Percentiles rank a stretch among this genome's conserved stretches.
Conservation (phyloP, 2,888 invertebrate species). For the Eupithecia subumbrata region DNA sequence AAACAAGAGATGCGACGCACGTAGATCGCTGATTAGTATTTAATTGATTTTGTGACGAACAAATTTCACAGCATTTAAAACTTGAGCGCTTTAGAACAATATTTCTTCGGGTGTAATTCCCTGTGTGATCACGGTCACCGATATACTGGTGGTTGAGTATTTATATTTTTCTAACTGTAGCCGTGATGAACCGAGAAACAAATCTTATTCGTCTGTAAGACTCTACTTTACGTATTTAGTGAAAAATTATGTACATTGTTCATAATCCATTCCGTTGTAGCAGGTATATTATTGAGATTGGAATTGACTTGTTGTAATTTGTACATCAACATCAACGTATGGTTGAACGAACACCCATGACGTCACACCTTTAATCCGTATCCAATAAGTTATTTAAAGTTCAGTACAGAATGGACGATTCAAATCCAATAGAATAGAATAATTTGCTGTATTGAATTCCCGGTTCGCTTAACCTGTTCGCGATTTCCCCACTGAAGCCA, state of each 20-base stretch:
- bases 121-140: neutral
- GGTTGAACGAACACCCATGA: constrained; percentile 56
- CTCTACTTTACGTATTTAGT: neutral
- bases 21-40: neutral
- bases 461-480: constrained; percentile 39
- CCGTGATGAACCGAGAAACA: neutral
- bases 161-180: neutral
- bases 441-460: constrained; percentile 48
- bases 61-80: neutral
- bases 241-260: neutral
- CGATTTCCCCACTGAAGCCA: constrained; percentile 26
- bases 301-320: constrained; percentile 52
- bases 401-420: constrained; percentile 52
- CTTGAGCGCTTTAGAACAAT: neutral
- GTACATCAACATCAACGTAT: constrained; percentile 53
- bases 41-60: neutral
- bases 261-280: constrained; percentile 16
- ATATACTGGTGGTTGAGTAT: neutral
- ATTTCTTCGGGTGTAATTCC: neutral
- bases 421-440: constrained; percentile 50
- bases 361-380: constrained; percentile 49
- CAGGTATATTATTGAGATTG: constrained; percentile 41
- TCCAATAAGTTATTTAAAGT: constrained; percentile 51
- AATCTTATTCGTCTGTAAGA: neutral
- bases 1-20: neutral